These are phyloP conservation scores for Suillia variegata DNA, from an alignment of 2,888 invertebrate genomes.

Conservation along the genomic window DNA sequence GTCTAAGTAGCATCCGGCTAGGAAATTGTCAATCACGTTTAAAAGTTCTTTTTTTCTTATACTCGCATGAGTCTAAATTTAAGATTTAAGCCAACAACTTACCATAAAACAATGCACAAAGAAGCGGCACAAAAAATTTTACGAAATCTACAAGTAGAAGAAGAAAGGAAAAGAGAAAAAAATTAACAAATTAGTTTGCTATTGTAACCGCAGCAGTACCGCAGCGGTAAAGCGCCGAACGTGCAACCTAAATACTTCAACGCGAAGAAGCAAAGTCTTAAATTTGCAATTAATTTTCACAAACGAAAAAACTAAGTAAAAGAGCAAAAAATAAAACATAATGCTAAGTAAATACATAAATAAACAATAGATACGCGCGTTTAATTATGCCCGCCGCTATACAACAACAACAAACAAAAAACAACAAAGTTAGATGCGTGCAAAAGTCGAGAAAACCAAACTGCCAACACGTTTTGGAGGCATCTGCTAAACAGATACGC, in stretches of 20 bases:
- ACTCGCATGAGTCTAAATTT: no score
- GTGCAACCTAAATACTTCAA: slow-evolving; percentile 1
- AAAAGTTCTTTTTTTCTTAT: no score
- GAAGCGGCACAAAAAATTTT: slow-evolving; percentile 20
- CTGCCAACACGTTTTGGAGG: no score
- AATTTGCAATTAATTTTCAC: not conserved
- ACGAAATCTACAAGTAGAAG: slow-evolving; percentile 29
- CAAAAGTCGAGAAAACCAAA: not conserved
- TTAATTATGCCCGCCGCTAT: not conserved
- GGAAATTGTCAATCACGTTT: no score
- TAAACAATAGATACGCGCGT: not conserved
- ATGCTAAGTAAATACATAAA: no score
- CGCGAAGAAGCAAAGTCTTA: not conserved
- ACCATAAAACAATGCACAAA: slow-evolving; percentile 32
- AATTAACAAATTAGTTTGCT: slow-evolving; percentile 4
- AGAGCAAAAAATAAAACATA: slow-evolving; percentile 4
- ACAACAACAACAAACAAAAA: no score
- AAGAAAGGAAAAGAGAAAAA: slow-evolving; percentile 10
- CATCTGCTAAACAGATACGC: not conserved
- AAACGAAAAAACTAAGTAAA: not conserved
- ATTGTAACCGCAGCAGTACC: not conserved
- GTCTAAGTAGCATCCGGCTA: no score
- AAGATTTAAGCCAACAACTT: slow-evolving; percentile 18
- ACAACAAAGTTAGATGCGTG: no score
- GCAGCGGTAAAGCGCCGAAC: not conserved